These are phyloP conservation scores for Benthosema pterotum DNA, from an alignment of 2,797 vertebrate species.

Conservation along the genomic window DNA sequence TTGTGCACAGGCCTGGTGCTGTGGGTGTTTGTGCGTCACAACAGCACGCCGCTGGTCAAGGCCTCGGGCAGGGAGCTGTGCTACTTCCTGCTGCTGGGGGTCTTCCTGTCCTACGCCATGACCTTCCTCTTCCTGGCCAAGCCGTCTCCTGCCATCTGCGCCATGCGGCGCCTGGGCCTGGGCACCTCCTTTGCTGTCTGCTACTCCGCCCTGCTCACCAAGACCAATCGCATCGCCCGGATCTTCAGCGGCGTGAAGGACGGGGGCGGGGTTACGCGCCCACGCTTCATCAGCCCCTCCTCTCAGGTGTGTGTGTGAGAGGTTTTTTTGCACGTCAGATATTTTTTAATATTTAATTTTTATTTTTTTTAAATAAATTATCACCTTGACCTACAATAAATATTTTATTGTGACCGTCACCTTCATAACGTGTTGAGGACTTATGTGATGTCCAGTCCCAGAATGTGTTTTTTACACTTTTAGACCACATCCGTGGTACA, in stretches of 20 bases:
- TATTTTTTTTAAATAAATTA: no score
- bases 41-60: conserved; percentile 95
- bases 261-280: conserved; percentile 86
- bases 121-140: conserved; percentile 99
- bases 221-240: conserved; percentile 97
- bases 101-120: conserved; percentile 95
- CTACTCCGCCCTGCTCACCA: conserved; percentile 96
- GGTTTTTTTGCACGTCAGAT: no score
- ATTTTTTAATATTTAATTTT: no score
- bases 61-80: conserved; percentile 96
- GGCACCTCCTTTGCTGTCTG: conserved; percentile 97
- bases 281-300: conserved; percentile 96
- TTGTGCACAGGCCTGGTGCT: conserved; percentile 91
- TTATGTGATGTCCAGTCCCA: no score
- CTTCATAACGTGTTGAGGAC: no score
- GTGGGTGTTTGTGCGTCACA: conserved; percentile 93
- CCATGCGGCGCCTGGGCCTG: conserved; percentile 90
- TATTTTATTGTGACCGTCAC: no score
- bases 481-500: no score
- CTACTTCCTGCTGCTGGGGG: conserved; percentile 94
- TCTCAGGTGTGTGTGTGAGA: conserved; percentile 91
- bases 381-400: no score
- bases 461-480: no score
- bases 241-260: conserved; percentile 97
- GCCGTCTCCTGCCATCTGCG: conserved; percentile 93